A percentile compares a stretch with the other conserved stretches of the same genome.
phyloP scores from a whole-genome alignment of 2,797 vertebrate genomes.

The Hippoglossus hippoglossus region DNA sequence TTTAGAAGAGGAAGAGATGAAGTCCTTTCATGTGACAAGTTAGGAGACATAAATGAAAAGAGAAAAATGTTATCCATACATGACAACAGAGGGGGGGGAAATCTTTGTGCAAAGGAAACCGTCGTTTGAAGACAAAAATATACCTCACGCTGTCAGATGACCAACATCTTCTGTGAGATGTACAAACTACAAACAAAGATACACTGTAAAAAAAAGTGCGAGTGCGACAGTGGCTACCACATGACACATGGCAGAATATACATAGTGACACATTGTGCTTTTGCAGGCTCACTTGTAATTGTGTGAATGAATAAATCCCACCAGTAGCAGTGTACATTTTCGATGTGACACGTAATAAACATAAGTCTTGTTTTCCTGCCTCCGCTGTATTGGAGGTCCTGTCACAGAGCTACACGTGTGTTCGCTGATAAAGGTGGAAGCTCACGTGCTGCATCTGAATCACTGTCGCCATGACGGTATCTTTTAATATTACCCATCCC shows the following conservation, averaged over 20 bases:
- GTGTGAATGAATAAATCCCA: slow-evolving; percentile 1
- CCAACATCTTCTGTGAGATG: slow-evolving; percentile 29
- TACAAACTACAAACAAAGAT: slow-evolving; percentile 17
- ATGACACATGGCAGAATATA: slow-evolving; percentile 1
- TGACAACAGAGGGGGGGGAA: slow-evolving; percentile 69
- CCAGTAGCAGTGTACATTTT: background rate
- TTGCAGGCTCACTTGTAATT: background rate
- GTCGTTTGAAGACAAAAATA: slow-evolving; percentile 45
- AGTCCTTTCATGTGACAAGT: slow-evolving; percentile 75
- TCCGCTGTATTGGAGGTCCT: slow-evolving; percentile 1
- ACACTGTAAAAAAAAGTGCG: background rate
- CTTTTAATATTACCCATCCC: slow-evolving; percentile 26
- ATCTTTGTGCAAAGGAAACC: slow-evolving; percentile 32
- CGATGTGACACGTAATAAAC: background rate
- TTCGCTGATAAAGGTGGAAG: slow-evolving; percentile 25
- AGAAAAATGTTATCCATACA: slow-evolving; percentile 46
- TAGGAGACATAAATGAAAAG: slow-evolving; percentile 49
- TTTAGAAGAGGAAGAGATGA: slow-evolving; percentile 39
- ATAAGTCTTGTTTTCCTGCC: background rate
- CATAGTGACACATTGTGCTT: slow-evolving; percentile 7
- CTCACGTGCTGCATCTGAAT: slow-evolving; percentile 29
- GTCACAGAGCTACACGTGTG: slow-evolving; percentile 28
- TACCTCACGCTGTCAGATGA: slow-evolving; percentile 50
- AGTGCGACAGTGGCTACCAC: background rate
- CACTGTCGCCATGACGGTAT: slow-evolving; percentile 11